A percentile compares a stretch with the other conserved stretches of the same genome.
Conservation (phyloP, 2,113 vertebrate genomes). For the Phalacrocorax brasilianus region DNA sequence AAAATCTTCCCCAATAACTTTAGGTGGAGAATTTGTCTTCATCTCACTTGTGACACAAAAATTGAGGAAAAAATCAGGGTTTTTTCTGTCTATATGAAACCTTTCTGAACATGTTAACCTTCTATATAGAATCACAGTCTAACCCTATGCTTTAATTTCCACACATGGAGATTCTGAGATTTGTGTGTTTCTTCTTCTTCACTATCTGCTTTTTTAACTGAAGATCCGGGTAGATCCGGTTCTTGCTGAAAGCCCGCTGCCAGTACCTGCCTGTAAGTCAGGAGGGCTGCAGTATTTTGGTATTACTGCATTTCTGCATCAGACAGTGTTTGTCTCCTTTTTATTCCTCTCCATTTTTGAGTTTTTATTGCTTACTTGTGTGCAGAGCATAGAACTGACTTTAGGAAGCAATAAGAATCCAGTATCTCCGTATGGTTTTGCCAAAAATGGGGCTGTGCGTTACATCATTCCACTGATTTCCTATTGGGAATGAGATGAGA, state of each 20-base stretch:
- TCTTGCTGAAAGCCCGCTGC: not conserved
- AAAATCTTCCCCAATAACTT: not conserved
- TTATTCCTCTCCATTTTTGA: not conserved
- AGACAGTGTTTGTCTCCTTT: not conserved
- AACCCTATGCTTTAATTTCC: not conserved
- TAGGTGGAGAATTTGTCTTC: not conserved
- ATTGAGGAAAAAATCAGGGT: accelerated
- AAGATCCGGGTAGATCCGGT: not conserved
- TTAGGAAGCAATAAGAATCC: not conserved
- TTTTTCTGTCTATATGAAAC: not conserved
- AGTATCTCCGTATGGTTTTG: not conserved
- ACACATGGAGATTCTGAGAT: not conserved
- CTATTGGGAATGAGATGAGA: not conserved
- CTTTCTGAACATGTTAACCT: not conserved
- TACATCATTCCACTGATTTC: not conserved
- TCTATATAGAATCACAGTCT: not conserved
- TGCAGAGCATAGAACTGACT: not conserved
- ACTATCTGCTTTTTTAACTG: not conserved
- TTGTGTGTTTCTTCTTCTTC: not conserved
- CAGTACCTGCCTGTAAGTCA: not conserved
- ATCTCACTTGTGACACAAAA: not conserved
- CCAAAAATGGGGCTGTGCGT: not conserved
- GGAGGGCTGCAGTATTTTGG: not conserved
- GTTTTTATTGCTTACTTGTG: not conserved
- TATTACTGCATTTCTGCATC: not conserved